phyloP scores from a whole-genome alignment of 2,888 invertebrate species.

The Himalopsyche japonica region DNA sequence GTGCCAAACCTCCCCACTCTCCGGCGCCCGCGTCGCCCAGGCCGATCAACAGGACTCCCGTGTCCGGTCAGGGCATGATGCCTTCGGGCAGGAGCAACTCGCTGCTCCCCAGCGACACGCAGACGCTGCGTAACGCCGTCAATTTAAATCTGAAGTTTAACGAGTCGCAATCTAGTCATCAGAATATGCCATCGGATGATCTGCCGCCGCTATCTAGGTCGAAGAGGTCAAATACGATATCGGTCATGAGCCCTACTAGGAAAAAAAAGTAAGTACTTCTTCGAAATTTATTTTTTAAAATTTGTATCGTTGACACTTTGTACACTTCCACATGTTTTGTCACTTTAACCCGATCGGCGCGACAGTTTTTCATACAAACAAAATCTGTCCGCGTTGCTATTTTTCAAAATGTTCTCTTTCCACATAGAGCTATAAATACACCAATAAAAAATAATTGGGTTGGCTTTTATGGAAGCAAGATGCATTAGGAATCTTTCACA shows the following conservation, averaged over 20 bases:
- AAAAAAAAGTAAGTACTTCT: constrained; percentile 41
- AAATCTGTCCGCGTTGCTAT: too few relatives aligned
- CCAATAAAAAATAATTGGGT: too few relatives aligned
- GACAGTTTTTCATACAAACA: too few relatives aligned
- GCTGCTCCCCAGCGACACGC: constrained; percentile 38
- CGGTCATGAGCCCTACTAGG: constrained; percentile 78
- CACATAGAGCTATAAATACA: too few relatives aligned
- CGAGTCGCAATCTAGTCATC: constrained; percentile 43
- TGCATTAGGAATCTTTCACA: too few relatives aligned
- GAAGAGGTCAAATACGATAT: constrained; percentile 77
- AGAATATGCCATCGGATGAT: constrained; percentile 51
- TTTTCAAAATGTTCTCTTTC: too few relatives aligned
- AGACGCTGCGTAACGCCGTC: constrained; percentile 41
- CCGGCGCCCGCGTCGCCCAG: constrained; percentile 65
- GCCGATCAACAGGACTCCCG: constrained; percentile 37
- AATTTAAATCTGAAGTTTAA: constrained; percentile 41
- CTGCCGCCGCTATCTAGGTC: constrained; percentile 61
- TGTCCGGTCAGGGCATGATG: constrained; percentile 12
- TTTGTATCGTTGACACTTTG: too few relatives aligned
- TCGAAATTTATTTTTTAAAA: too few relatives aligned
- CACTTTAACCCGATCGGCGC: too few relatives aligned
- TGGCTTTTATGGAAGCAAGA: too few relatives aligned
- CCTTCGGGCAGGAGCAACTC: constrained; percentile 26
- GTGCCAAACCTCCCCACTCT: constrained; percentile 66
- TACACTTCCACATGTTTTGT: too few relatives aligned